These are phyloP conservation scores for Ptiloglossa arizonensis DNA, from an alignment of 1,140 invertebrate species.

Conservation along the genomic window DNA sequence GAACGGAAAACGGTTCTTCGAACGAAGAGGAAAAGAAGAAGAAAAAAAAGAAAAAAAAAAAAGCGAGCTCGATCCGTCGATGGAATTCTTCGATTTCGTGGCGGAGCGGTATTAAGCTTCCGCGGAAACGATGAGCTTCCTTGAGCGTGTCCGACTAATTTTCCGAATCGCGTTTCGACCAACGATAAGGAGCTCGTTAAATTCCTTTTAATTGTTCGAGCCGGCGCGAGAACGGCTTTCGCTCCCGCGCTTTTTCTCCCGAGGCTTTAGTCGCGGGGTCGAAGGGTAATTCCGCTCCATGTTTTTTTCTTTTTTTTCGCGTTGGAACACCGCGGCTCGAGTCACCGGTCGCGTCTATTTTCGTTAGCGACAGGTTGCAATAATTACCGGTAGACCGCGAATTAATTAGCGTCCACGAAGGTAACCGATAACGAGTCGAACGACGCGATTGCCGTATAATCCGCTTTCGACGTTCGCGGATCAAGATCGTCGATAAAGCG, in stretches of 20 bases:
- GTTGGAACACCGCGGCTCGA: no score
- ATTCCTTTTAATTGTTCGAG: slow-evolving; percentile 60
- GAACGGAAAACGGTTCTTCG: slow-evolving; percentile 16
- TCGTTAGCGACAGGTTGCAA: not conserved
- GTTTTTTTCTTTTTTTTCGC: no score
- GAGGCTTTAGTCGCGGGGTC: not conserved
- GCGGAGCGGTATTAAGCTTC: slow-evolving; percentile 52
- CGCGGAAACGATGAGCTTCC: slow-evolving; percentile 67
- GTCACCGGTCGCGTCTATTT: not conserved
- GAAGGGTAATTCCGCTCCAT: not conserved
- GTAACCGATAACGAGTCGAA: slow-evolving; percentile 24
- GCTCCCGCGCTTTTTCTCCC: slow-evolving; percentile 26
- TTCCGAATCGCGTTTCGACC: slow-evolving; percentile 50
- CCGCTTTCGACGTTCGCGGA: slow-evolving; percentile 11
- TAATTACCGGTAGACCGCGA: not conserved
- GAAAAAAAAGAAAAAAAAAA: not conserved
- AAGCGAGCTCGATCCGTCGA: slow-evolving; percentile 35
- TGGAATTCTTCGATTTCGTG: slow-evolving; percentile 66
- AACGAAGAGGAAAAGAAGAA: not conserved
- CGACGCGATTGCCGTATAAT: slow-evolving; percentile 35
- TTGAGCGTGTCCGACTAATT: slow-evolving; percentile 66
- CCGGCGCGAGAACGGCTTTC: slow-evolving; percentile 23
- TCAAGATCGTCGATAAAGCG: slow-evolving; percentile 40
- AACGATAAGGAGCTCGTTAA: slow-evolving; percentile 60
- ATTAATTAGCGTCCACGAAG: slow-evolving; percentile 6